Percentiles rank a stretch among this genome's conserved stretches.
phyloP scores from a whole-genome alignment of 2,797 vertebrate species.

The Mormyrops boulengeri region DNA sequence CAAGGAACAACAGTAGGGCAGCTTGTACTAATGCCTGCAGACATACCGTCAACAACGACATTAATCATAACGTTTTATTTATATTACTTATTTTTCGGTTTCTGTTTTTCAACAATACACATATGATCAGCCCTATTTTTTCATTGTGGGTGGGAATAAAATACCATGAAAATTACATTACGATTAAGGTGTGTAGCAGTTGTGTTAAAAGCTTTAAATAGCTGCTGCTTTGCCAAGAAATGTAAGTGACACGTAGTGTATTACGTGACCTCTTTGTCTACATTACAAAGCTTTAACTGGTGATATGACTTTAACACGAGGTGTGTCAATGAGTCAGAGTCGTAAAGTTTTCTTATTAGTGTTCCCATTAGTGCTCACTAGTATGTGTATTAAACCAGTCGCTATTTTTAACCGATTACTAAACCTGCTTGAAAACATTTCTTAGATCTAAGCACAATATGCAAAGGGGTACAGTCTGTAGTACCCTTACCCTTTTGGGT shows the following conservation, averaged over 20 bases:
- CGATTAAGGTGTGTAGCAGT: constrained; percentile 13
- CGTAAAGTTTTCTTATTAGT: not conserved
- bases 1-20: not conserved
- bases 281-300: not conserved
- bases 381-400: not conserved
- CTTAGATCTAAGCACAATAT: not conserved
- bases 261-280: constrained; percentile 13
- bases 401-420: not conserved
- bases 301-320: constrained; percentile 14
- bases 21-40: not conserved
- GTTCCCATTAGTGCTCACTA: not conserved
- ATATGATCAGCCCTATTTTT: constrained; percentile 1
- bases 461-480: not conserved
- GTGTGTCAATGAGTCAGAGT: constrained; percentile 18
- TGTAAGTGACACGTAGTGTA: constrained; percentile 14
- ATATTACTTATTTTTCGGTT: not conserved
- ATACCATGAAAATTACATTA: not conserved
- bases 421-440: not conserved
- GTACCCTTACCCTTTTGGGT: not conserved
- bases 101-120: not conserved
- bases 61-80: not conserved
- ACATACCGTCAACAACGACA: not conserved
- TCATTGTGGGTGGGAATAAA: not conserved
- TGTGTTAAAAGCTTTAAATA: constrained; percentile 5
- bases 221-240: not conserved